Conservation (phyloP, 2,888 invertebrate genomes). For the Ligdia adustata region DNA sequence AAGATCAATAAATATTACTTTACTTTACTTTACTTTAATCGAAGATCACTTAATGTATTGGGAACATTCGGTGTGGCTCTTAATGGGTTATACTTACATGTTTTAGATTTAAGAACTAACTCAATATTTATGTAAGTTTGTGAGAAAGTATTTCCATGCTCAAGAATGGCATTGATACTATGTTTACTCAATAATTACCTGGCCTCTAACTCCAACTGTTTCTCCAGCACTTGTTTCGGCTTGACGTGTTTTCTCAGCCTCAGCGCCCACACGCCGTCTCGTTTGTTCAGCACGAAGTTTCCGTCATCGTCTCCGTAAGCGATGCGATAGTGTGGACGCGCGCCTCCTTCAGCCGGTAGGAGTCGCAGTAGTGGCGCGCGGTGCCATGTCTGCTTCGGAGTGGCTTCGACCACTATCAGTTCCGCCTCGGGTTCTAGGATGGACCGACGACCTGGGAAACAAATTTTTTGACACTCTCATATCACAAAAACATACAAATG, state of each 20-base stretch:
- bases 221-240: constrained; percentile 44
- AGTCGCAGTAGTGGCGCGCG: constrained; percentile 69
- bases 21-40: no score
- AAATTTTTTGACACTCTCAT: no score
- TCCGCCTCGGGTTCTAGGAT: constrained; percentile 67
- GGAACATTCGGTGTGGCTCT: no score
- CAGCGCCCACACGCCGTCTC: constrained; percentile 71
- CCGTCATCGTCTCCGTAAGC: constrained; percentile 62
- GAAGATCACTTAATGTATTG: no score
- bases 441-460: constrained; percentile 72
- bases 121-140: no score
- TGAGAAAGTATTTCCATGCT: no score
- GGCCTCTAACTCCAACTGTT: constrained; percentile 72
- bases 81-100: no score
- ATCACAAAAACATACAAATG: no score
- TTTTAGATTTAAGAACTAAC: no score
- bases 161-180: no score
- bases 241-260: constrained; percentile 61
- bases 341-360: constrained; percentile 63
- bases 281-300: constrained; percentile 64
- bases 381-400: constrained; percentile 66
- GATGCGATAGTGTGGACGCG: constrained; percentile 68
- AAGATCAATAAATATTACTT: no score
- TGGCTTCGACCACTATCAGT: constrained; percentile 61
- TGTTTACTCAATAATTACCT: constrained; percentile 16